Evolutionary conservation across 2,797 vertebrate species (phyloP).

Genomic region (Gymnoscopelus microlampas): DNA sequence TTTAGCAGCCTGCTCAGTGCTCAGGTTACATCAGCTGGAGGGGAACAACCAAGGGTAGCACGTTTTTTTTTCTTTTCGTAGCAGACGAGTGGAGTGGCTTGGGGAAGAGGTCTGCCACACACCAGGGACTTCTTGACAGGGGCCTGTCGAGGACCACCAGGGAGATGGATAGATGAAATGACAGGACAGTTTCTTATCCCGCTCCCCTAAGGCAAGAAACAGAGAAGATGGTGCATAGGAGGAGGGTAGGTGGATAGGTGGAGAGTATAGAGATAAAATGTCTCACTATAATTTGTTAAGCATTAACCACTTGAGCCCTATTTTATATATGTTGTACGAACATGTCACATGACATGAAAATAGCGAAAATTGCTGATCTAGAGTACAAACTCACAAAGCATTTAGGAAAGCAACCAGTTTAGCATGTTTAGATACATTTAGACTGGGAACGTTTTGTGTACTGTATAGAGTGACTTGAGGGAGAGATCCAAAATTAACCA

Average conservation of each 20-base stretch:
- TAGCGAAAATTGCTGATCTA: no score
- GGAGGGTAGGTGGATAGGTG: conserved; percentile 13
- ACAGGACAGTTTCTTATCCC: conserved; percentile 63
- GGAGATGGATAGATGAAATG: conserved; percentile 62
- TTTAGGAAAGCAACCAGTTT: no score
- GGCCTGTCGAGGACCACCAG: conserved; percentile 77
- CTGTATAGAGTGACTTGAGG: conserved; percentile 25
- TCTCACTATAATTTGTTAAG: conserved; percentile 42
- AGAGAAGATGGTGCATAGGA: conserved; percentile 29
- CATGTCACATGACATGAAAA: no score
- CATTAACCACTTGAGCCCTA: no score
- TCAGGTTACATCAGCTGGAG: conserved; percentile 66
- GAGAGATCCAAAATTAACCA: background rate
- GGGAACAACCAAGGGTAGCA: conserved; percentile 51
- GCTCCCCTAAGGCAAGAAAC: conserved; percentile 27
- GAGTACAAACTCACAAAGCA: no score
- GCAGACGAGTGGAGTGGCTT: conserved; percentile 69
- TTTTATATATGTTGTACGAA: no score
- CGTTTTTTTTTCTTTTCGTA: conserved; percentile 65
- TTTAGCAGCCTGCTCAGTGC: conserved; percentile 52
- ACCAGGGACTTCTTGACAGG: conserved; percentile 65
- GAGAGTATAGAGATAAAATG: conserved; percentile 33
- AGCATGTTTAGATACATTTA: no score
- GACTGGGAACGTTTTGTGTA: no score
- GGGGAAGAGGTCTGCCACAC: conserved; percentile 72